Evolutionary conservation across 30 jellyfish, hydroid and myxozoan species (phyloP), one percentile per base, ranked within the genome.

Genomic region (Pseudorhiza aurosa): DNA sequence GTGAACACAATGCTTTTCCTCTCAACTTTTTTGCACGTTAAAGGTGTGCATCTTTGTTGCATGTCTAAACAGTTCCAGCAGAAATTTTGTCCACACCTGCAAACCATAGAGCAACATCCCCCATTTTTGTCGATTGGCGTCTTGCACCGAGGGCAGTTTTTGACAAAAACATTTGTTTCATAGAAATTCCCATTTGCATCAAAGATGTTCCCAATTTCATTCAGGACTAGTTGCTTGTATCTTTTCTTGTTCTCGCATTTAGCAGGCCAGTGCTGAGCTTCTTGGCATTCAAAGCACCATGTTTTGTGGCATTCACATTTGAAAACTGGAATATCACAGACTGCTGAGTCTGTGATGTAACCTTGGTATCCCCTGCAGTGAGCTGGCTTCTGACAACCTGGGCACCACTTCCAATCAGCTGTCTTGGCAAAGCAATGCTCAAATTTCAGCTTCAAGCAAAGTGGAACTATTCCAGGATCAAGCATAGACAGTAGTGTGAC

Each of bases 201-300:
- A 74, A 47, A 74, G 19, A 53, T 4, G 25, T 12, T 30, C 18
- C 53, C 76, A 1, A 25, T 26, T 3, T 18, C 58, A 19, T 45
- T 46, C 45, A 28, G 29, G 1, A 32, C 12, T 6, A 18, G 19
- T 2, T 18, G 9, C 25, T 63, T 42, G 42, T 35, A 45, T 1
- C 22, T 32, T 77, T 40, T 46, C 39, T 26, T 40, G 39, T 18
- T 33, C 14, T 63, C 72, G 30, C 89, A 77, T 0, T 59, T 17
- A 0, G 69, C 64, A 14, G 89, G 89, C 89, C 89, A 77, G 45
- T 77, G 89, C 19, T 53, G 81, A 15, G 40, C 46, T 15, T 59
- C 81, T 15, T 58, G 69, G 49, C 89, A 77, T 12, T 40, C 24
- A 47, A 77, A 77, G 31, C 89, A 77, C 73, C 72, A 77, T 2